Evolutionary conservation across 2,888 invertebrate species (phyloP).

Genomic region (Cantharis rustica): DNA sequence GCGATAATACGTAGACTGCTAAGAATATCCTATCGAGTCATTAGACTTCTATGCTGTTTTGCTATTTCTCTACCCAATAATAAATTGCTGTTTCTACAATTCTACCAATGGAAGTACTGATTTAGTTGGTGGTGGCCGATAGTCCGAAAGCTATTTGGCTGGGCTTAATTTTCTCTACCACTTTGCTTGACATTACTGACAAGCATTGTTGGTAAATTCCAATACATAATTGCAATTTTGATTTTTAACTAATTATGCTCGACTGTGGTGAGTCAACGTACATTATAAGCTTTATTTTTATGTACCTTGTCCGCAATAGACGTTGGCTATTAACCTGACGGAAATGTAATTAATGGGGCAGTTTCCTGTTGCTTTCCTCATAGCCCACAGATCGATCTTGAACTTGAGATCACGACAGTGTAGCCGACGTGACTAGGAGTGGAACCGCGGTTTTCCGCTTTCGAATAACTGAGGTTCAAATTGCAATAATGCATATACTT

Average conservation of each 20-base stretch:
- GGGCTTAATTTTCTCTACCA: no score
- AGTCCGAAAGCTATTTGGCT: no score
- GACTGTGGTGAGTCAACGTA: not conserved
- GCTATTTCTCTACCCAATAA: no score
- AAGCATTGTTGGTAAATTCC: no score
- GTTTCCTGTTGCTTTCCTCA: not conserved
- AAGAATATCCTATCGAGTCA: not conserved
- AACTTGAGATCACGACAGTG: not conserved
- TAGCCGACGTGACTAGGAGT: not conserved
- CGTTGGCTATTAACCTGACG: not conserved
- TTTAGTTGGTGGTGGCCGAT: no score
- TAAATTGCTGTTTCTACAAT: no score
- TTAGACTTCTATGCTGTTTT: not conserved
- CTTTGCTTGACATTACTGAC: no score
- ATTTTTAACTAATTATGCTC: not conserved
- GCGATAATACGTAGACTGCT: not conserved
- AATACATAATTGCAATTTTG: not conserved
- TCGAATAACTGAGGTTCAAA: not conserved
- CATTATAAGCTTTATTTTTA: not conserved
- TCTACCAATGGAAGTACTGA: no score
- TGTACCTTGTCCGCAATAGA: not conserved
- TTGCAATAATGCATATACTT: not conserved
- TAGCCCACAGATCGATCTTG: not conserved
- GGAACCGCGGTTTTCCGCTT: not conserved
- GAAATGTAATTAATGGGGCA: not conserved